These are phyloP conservation scores for Odontocolon sp. DNA, from an alignment of 2,888 invertebrate genomes.

Conservation along the genomic window DNA sequence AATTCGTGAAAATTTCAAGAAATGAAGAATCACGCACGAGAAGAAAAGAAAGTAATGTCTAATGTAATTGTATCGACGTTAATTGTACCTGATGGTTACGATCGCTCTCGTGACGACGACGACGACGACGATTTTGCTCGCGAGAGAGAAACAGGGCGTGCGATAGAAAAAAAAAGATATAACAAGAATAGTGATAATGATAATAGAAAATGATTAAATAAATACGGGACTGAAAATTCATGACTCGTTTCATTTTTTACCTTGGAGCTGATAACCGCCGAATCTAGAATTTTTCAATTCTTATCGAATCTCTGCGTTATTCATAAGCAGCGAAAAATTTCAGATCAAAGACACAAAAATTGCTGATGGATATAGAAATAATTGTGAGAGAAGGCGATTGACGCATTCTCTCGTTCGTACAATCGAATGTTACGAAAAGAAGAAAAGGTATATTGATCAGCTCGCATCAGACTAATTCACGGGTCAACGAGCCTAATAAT, in stretches of 20 bases:
- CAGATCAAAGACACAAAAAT: too few relatives aligned
- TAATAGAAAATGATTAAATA: slow-evolving; percentile 47
- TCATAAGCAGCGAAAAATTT: too few relatives aligned
- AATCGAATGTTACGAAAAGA: neutral
- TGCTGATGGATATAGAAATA: too few relatives aligned
- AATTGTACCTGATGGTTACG: slow-evolving; percentile 48
- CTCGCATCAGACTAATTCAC: slow-evolving; percentile 65
- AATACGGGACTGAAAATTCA: slow-evolving; percentile 24
- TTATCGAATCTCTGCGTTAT: too few relatives aligned
- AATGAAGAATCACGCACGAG: neutral
- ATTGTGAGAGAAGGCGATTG: too few relatives aligned
- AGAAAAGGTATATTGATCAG: slow-evolving; percentile 60
- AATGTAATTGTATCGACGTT: slow-evolving; percentile 38
- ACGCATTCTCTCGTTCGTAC: too few relatives aligned
- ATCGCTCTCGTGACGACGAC: slow-evolving; percentile 37
- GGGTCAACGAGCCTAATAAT: slow-evolving; percentile 68
- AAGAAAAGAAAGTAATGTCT: neutral
- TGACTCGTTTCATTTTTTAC: neutral
- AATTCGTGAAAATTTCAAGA: too few relatives aligned
- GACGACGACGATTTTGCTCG: too few relatives aligned
- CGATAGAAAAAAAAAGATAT: too few relatives aligned
- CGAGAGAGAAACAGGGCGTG: slow-evolving; percentile 33
- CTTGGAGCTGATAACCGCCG: too few relatives aligned
- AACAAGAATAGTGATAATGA: slow-evolving; percentile 36
- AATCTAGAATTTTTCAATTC: too few relatives aligned